Evolutionary conservation across 35 echinoderm and acorn worm genomes (phyloP), one percentile per base, ranked within the genome.

Genomic region (Eucidaris tribuloides): DNA sequence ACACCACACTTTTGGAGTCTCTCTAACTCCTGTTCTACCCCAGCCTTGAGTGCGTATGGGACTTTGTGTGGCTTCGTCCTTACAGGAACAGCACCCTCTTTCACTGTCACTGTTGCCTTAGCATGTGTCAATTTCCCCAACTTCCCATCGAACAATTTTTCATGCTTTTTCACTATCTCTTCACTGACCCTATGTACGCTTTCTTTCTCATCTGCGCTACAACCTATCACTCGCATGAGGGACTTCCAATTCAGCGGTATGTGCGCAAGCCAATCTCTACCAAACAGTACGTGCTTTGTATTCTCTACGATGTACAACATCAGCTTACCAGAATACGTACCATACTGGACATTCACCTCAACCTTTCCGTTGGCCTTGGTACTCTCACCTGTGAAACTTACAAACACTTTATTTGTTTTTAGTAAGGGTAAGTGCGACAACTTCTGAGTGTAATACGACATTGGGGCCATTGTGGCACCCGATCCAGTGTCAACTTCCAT

Each of bases 401-500:
- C 22, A 65, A 65, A 65, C 15, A 65, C 4, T 28, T 65, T 3
- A 28, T 36, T 65, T 14, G 62, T 22, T 28, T 65, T 32, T 65
- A 2, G 2, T 36, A 65, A 28, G 4, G 2, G 62, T 22, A 31
- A 14, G 35, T 65, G 62, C 14, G 62, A 28, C 11, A 65, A 36
- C 3, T 65, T 14, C 28, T 14, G 15, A 14, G 2, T 65, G 45
- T 78, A 46, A 22, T 25, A 13, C 15, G 24, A 41, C 15, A 78
- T n/a, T 41, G 72, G 39, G 20, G 30, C 49, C 56, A 82, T 82
- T 5, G 48, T 40, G 43, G 43, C 79, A 62, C 79, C 17, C 19
- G 79, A 82, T 27, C 79, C 79, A 37, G 79, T 82, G 38, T 63
- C 79, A 25, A 82, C 31, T 82, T 82, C 52, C 79, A 82, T 82